Evolutionary conservation across 2,888 invertebrate species (phyloP).

Genomic region (Panzeria rudis): DNA sequence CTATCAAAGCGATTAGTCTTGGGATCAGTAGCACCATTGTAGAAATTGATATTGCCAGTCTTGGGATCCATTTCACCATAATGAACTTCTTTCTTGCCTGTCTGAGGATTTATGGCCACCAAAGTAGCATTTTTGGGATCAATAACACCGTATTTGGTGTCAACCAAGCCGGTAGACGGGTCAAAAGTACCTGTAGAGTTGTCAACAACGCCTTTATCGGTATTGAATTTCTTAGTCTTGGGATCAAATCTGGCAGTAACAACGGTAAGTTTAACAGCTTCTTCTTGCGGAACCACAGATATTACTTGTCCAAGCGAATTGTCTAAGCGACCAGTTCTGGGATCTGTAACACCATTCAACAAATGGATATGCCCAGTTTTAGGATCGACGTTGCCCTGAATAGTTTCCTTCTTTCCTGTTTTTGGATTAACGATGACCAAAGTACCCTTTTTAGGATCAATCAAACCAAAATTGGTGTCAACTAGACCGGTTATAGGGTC

Average conservation of each 20-base stretch:
- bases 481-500: constrained; percentile 87
- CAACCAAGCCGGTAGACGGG: constrained; percentile 83
- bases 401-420: constrained; percentile 86
- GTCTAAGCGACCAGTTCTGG: constrained; percentile 87
- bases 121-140: constrained; percentile 88
- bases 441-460: constrained; percentile 87
- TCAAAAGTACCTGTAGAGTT: constrained; percentile 82
- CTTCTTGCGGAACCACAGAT: constrained; percentile 85
- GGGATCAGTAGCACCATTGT: constrained; percentile 87
- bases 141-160: constrained; percentile 88
- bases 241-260: constrained; percentile 48
- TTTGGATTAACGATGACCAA: constrained; percentile 87
- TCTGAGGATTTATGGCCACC: constrained; percentile 86
- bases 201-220: constrained; percentile 82
- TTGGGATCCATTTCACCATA: constrained; percentile 87
- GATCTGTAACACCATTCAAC: constrained; percentile 85
- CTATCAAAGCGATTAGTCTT: constrained; percentile 88
- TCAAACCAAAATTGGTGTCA: constrained; percentile 88
- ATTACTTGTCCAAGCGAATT: constrained; percentile 87
- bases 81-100: constrained; percentile 87
- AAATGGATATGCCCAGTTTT: constrained; percentile 87
- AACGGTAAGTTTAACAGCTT: constrained; percentile 44
- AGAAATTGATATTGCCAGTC: constrained; percentile 88
- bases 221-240: constrained; percentile 58
- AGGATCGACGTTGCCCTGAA: constrained; percentile 88